phyloP scores from a whole-genome alignment of 2,797 vertebrate species.

The Falco cherrug region DNA sequence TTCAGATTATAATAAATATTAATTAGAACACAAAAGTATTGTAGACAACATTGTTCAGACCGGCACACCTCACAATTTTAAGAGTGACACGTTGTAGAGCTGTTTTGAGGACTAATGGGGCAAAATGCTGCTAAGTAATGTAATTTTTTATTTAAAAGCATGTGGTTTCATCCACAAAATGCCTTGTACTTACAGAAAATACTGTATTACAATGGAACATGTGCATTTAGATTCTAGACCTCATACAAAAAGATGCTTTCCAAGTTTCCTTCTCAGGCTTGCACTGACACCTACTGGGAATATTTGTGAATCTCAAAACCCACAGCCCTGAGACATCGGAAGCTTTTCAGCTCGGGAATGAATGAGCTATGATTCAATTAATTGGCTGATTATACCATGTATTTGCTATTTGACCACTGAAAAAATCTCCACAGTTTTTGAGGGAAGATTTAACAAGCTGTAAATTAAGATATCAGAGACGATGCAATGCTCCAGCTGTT shows the following conservation, averaged over 20 bases:
- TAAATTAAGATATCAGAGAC: not conserved
- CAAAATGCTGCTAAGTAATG: not conserved
- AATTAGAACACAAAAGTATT: not conserved
- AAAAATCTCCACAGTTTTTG: not conserved
- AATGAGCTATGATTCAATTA: not conserved
- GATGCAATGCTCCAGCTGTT: not conserved
- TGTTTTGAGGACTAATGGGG: not conserved
- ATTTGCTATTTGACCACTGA: not conserved
- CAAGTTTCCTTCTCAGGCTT: not conserved
- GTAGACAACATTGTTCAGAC: not conserved
- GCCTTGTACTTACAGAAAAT: not conserved
- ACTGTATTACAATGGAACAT: not conserved
- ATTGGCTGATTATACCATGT: not conserved
- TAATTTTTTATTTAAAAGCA: not conserved
- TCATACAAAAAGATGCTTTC: not conserved
- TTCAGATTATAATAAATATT: not conserved
- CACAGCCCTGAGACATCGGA: rapidly evolving
- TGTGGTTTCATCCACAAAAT: not conserved
- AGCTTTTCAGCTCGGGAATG: not conserved
- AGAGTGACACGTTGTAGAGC: not conserved
- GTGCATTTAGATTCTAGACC: rapidly evolving
- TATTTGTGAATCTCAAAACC: not conserved
- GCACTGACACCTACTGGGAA: slow-evolving; percentile 74
- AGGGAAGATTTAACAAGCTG: not conserved
- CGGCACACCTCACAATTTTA: not conserved